Evolutionary conservation across 2,797 vertebrate genomes (phyloP).

Genomic region (Anabas testudineus): DNA sequence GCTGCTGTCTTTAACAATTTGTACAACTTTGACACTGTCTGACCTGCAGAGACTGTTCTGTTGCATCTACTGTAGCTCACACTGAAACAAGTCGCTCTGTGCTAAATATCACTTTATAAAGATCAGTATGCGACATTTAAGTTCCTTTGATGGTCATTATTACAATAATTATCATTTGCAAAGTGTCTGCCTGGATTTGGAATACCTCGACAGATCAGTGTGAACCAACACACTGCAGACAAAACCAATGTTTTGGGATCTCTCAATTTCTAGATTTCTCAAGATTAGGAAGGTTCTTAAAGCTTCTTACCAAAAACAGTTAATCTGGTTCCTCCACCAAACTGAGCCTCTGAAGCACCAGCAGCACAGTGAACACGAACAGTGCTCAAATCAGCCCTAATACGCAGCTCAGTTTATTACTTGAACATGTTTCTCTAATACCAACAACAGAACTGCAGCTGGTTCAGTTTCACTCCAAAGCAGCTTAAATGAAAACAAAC

Average conservation of each 20-base stretch:
- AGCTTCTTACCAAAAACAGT: constrained; percentile 75
- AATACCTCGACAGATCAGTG: not conserved
- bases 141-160: not conserved
- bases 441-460: not conserved
- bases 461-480: not conserved
- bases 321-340: constrained; percentile 76
- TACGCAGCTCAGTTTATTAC: not conserved
- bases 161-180: not conserved
- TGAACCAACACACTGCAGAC: not conserved
- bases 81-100: not conserved
- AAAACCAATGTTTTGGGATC: not conserved
- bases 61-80: not conserved
- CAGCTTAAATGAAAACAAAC: not conserved
- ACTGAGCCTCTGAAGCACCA: constrained; percentile 14
- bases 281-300: not conserved
- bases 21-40: not conserved
- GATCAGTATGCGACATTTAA: not conserved
- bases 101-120: not conserved
- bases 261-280: too few species aligned
- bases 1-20: not conserved
- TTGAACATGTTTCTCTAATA: not conserved
- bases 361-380: constrained; percentile 39
- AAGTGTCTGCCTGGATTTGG: not conserved
- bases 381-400: constrained; percentile 14
- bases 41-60: not conserved